Percentiles rank a stretch among this genome's conserved stretches.
These are phyloP conservation scores for Pinna nobilis DNA, from an alignment of 1,140 invertebrate species.

Conservation along the genomic window DNA sequence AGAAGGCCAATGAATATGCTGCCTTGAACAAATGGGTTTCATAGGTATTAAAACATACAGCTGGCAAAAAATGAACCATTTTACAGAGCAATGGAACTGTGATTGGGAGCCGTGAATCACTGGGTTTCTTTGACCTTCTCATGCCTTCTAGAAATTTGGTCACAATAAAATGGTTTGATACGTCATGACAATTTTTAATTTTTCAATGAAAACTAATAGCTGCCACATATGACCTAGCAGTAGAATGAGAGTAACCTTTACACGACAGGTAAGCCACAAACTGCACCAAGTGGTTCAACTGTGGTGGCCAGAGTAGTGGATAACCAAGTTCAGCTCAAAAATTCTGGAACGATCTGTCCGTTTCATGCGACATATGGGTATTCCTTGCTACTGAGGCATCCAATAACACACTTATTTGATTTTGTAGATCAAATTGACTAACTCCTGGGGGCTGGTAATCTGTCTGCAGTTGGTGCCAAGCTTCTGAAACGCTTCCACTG, in stretches of 20 bases:
- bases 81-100: not conserved
- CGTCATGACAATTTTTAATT: not conserved
- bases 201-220: not conserved
- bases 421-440: not conserved
- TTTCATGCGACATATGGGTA: not conserved
- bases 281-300: not conserved
- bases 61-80: not conserved
- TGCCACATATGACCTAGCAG: conserved; percentile 9
- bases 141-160: conserved; percentile 20
- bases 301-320: conserved; percentile 11
- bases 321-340: not conserved
- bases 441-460: not conserved
- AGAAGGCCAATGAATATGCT: not conserved
- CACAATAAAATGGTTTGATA: conserved; percentile 13
- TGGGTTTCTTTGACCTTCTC: not conserved
- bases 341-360: not conserved
- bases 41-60: not conserved
- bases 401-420: not conserved
- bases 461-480: conserved; percentile 13
- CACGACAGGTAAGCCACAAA: conserved; percentile 12
- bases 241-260: not conserved
- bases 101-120: conserved; percentile 6
- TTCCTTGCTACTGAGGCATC: not conserved
- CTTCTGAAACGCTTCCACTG: conserved; percentile 24
- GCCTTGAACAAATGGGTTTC: conserved; percentile 11